Evolutionary conservation across 2,113 vertebrate genomes (phyloP), one percentile per base, ranked within the genome.

Genomic region (Cercocebus atys): DNA sequence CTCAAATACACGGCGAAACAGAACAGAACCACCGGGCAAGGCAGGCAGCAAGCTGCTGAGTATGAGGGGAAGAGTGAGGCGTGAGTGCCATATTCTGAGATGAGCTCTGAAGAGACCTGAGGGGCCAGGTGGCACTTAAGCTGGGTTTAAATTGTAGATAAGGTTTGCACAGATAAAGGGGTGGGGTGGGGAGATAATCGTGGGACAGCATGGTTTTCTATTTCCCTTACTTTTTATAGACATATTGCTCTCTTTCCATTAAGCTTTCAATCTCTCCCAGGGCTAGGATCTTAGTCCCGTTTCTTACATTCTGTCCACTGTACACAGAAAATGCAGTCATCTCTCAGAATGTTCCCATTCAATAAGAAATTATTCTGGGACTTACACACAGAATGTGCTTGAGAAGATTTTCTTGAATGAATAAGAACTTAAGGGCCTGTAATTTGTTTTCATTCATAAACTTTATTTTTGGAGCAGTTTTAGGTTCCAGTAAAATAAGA

Each of bases 401-500:
- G 55, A 43, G 27, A 59, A 79, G 40, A 40, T 73, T 76, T 91
- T 96, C 35, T 70, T 94, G 47, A 66, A 66, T 82, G 50, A 96
- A 40, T 27, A 2, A 66, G 96, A 87, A 57, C 35, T 47, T 52
- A 75, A 13, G 2, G 68, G 9, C 6, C 50, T 3, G 2, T 80
- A 22, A 68, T 83, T 25, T n/a, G 55, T 89, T 55, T 72, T 50
- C 10, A 73, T n/a, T 3, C 57, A 50, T 57, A 70, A 68, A 25
- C 43, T 88, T 84, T 38, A 50, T 45, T 90, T 82, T 84, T 89
- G 64, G 50, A 96, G 18, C 3, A 35, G 0, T 35, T 84, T 85
- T 16, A 57, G 52, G 23, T 73, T 32, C 17, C 55, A 79, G 22
- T 17, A 93, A 93, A 95, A 93, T 18, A 64, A 93, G 64, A 38